Percentiles rank a stretch among this genome's conserved stretches.
These are phyloP conservation scores for Nebria ingens DNA, from an alignment of 1,140 invertebrate genomes.

Conservation along the genomic window DNA sequence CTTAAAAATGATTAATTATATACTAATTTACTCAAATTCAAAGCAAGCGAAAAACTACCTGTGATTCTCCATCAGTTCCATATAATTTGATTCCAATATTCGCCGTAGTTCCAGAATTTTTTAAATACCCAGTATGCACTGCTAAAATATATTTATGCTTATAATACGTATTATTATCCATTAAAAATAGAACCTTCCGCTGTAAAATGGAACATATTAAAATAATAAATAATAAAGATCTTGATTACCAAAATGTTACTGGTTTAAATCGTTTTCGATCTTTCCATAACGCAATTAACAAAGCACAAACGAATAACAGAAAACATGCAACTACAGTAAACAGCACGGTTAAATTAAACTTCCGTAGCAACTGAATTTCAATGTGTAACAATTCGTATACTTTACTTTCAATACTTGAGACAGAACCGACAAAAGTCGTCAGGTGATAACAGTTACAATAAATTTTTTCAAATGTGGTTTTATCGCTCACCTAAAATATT, in stretches of 20 bases:
- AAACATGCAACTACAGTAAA: not conserved
- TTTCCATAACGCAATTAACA: not conserved
- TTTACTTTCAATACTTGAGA: not conserved
- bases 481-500: not conserved
- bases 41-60: not conserved
- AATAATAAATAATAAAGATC: not conserved
- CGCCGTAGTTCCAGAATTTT: not conserved
- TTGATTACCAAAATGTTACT: not conserved
- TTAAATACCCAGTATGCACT: not conserved
- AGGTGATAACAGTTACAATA: not conserved
- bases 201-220: not conserved
- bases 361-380: not conserved
- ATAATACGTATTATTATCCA: not conserved
- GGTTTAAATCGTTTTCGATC: not conserved
- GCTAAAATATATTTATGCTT: not conserved
- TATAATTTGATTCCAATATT: slow-evolving; percentile 1
- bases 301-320: not conserved
- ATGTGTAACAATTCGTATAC: not conserved
- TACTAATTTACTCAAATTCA: not conserved
- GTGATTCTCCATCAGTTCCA: not conserved
- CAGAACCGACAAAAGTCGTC: not conserved
- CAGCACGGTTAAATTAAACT: not conserved
- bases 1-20: not conserved
- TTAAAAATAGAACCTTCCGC: not conserved
- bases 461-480: not conserved